A percentile compares a stretch with the other conserved stretches of the same genome.
phyloP scores from a whole-genome alignment of 2,888 invertebrate species.

The Trichacis sp. region DNA sequence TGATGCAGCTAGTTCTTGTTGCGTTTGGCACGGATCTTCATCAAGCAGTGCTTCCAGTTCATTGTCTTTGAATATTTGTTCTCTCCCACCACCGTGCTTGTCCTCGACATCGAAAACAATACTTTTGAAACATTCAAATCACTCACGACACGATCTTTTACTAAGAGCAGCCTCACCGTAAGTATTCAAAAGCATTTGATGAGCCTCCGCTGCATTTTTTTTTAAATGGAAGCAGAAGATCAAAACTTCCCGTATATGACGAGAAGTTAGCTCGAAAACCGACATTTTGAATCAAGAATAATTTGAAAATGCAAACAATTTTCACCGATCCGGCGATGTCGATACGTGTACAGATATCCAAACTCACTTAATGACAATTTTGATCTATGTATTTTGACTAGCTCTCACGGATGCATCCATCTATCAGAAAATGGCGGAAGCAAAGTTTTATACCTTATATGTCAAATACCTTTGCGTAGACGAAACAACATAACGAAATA shows the following conservation, averaged over 20 bases:
- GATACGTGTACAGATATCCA: no score
- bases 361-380: no score
- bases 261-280: background rate
- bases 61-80: constrained; percentile 33
- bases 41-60: constrained; percentile 37
- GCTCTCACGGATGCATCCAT: no score
- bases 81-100: background rate
- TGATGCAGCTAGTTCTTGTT: constrained; percentile 36
- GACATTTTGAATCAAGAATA: background rate
- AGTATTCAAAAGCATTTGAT: constrained; percentile 21
- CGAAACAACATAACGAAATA: no score
- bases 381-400: no score
- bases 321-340: background rate
- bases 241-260: constrained; percentile 7
- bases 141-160: constrained; percentile 21
- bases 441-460: no score
- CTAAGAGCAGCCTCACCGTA: background rate
- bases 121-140: constrained; percentile 8
- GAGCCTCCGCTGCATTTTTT: constrained; percentile 28
- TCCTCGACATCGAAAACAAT: background rate
- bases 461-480: no score
- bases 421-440: no score
- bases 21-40: constrained; percentile 41
- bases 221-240: constrained; percentile 15
- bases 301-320: background rate